phyloP scores from a whole-genome alignment of 2,113 vertebrate species.

The Clarias gariepinus region DNA sequence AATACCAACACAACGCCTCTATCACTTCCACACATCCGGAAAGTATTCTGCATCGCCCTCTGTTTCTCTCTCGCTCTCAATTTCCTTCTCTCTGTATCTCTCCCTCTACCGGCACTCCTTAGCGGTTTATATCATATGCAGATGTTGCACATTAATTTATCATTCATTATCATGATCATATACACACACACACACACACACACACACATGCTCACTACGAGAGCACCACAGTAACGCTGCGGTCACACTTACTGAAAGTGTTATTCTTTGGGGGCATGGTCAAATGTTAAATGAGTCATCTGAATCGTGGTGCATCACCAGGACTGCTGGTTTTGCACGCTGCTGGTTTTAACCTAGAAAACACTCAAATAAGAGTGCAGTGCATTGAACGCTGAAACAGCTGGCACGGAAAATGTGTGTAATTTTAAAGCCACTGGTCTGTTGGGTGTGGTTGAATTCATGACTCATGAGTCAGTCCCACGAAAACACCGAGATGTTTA shows the following conservation, averaged over 20 bases:
- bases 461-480: neutral
- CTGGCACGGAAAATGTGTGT: neutral
- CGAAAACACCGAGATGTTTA: neutral
- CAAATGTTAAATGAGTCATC: neutral
- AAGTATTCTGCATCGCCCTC: neutral
- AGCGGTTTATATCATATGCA: neutral
- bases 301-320: neutral
- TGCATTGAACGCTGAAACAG: neutral
- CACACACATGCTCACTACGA: slow-evolving; percentile 17
- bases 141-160: neutral
- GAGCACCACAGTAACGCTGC: neutral
- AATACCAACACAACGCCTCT: neutral
- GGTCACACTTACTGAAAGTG: neutral
- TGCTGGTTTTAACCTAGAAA: neutral
- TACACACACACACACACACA: neutral
- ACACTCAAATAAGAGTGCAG: neutral
- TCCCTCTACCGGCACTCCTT: neutral
- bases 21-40: slow-evolving; percentile 32
- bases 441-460: slow-evolving; percentile 18
- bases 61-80: neutral
- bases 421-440: slow-evolving; percentile 1
- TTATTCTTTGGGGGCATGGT: neutral
- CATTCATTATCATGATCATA: slow-evolving; percentile 4
- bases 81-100: neutral
- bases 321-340: neutral